Evolutionary conservation across 1,140 invertebrate species (phyloP).

Genomic region (Oryzaephilus surinamensis): DNA sequence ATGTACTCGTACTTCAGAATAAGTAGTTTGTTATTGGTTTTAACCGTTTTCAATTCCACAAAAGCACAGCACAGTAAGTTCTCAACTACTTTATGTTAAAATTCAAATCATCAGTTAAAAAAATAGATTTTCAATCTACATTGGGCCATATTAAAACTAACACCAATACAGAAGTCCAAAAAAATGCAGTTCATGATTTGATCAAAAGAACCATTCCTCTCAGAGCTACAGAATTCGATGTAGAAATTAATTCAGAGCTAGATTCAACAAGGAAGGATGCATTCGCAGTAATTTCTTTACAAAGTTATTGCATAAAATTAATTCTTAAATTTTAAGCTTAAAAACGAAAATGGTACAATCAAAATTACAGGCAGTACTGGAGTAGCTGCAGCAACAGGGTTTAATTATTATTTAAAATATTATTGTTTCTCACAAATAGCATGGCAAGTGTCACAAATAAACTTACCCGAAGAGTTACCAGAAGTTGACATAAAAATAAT

Average conservation of each 20-base stretch:
- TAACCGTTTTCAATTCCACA: no score
- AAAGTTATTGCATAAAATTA: no score
- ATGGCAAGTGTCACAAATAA: conserved; percentile 64
- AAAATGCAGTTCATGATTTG: conserved; percentile 41
- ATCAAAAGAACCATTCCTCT: conserved; percentile 43
- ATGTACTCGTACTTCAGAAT: no score
- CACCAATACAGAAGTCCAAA: conserved; percentile 36
- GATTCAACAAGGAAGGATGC: conserved; percentile 42
- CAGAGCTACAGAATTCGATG: conserved; percentile 38
- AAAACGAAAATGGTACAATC: conserved; percentile 29
- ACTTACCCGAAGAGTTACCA: conserved; percentile 47
- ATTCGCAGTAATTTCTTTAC: conserved; percentile 50
- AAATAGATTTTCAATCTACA: conserved; percentile 38
- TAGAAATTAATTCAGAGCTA: conserved; percentile 40
- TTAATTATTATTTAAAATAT: conserved; percentile 81
- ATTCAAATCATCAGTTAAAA: no score
- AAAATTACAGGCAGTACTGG: conserved; percentile 63
- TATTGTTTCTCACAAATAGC: conserved; percentile 72
- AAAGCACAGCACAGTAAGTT: no score
- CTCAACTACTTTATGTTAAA: no score
- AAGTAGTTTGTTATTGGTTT: no score
- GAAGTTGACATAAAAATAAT: conserved; percentile 4
- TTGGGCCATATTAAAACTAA: conserved; percentile 36
- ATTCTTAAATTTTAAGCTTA: conserved; percentile 19
- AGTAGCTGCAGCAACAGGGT: conserved; percentile 71